phyloP scores from a whole-genome alignment of 1,140 invertebrate species.

The Aphis gossypii region DNA sequence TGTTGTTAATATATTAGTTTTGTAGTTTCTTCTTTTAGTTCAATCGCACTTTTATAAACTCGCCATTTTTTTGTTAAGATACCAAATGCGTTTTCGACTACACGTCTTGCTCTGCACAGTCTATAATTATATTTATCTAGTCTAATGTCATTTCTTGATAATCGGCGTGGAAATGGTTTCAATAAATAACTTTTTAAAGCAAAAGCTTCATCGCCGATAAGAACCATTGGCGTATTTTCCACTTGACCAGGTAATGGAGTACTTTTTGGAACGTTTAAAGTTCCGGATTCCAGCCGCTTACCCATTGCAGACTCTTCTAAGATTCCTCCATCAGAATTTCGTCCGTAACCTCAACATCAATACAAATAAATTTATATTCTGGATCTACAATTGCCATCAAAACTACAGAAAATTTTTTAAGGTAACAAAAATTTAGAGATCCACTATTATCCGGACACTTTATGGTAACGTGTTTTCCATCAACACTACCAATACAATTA shows the following conservation, averaged over 20 bases:
- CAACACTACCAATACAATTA: background rate
- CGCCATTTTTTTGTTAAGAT: background rate
- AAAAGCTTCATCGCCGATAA: too few species aligned
- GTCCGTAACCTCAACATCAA: background rate
- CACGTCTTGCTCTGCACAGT: background rate
- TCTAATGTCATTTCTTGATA: too few species aligned
- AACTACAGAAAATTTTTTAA: too few species aligned
- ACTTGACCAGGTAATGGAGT: background rate
- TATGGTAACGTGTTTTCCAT: too few species aligned
- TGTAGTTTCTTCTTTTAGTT: background rate
- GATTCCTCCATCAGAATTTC: background rate
- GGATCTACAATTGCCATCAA: background rate
- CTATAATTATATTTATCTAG: background rate
- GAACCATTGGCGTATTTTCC: too few species aligned
- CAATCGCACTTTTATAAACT: background rate
- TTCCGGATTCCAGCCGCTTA: background rate
- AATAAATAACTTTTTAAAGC: too few species aligned
- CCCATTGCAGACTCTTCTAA: background rate
- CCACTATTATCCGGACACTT: too few species aligned
- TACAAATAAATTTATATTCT: conserved; percentile 5
- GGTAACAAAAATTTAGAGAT: too few species aligned
- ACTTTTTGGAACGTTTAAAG: background rate
- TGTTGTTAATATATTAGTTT: background rate
- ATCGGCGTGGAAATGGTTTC: too few species aligned
- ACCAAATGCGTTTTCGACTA: background rate